A percentile compares a stretch with the other conserved stretches of the same genome.
These are phyloP conservation scores for Ruditapes philippinarum DNA, from an alignment of 1,140 invertebrate genomes.

Conservation along the genomic window DNA sequence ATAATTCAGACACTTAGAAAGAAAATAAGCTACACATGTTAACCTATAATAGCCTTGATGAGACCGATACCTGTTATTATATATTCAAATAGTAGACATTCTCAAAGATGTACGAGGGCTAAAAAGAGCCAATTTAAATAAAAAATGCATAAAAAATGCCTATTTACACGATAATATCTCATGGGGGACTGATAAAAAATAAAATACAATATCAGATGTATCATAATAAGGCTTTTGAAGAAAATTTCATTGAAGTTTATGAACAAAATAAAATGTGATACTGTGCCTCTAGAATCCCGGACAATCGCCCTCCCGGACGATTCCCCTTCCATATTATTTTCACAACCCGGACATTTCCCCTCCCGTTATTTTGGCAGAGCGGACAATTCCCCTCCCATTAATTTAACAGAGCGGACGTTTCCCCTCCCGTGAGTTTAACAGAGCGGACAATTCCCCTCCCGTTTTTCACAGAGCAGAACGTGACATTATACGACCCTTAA, in stretches of 20 bases:
- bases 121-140: slow-evolving; percentile 48
- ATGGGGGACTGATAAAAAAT: background rate
- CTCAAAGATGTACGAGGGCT: slow-evolving; percentile 15
- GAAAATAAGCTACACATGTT: slow-evolving; percentile 16
- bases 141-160: slow-evolving; percentile 41
- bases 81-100: slow-evolving; percentile 55
- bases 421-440: too few species aligned
- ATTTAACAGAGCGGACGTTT: too few species aligned
- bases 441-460: too few species aligned
- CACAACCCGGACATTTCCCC: too few species aligned
- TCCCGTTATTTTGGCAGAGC: too few species aligned
- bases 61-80: slow-evolving; percentile 14
- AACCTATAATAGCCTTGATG: slow-evolving; percentile 21
- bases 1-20: background rate
- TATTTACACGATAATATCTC: slow-evolving; percentile 41
- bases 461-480: too few species aligned
- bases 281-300: too few species aligned
- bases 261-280: background rate
- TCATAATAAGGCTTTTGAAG: background rate
- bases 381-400: too few species aligned
- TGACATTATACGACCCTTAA: too few species aligned
- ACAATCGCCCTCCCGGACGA: too few species aligned
- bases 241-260: background rate
- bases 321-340: too few species aligned
- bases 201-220: background rate